phyloP scores from a whole-genome alignment of 1,140 invertebrate species.

The Penaeus chinensis region DNA sequence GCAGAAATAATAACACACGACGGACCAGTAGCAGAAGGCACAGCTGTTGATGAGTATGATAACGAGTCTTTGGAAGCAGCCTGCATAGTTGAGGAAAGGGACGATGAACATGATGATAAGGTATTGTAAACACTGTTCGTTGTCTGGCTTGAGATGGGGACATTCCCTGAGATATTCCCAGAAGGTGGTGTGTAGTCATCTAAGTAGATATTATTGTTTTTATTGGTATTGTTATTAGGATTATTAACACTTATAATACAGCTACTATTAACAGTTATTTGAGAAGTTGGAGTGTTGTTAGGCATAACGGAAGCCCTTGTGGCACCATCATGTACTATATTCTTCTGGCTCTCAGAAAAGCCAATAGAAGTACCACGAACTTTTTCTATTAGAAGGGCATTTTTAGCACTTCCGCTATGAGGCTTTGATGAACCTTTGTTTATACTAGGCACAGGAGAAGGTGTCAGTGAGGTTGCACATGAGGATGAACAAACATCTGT shows the following conservation, averaged over 20 bases:
- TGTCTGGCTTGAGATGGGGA: constrained; percentile 32
- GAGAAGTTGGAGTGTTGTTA: constrained; percentile 30
- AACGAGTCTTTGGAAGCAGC: constrained; percentile 47
- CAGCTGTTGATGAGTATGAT: constrained; percentile 43
- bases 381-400: constrained; percentile 53
- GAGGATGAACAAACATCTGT: constrained; percentile 31
- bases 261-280: constrained; percentile 50
- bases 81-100: neutral
- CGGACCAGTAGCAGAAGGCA: constrained; percentile 48
- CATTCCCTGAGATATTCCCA: constrained; percentile 41
- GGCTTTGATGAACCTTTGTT: constrained; percentile 25
- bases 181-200: constrained; percentile 48
- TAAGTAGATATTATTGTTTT: constrained; percentile 52
- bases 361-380: constrained; percentile 44
- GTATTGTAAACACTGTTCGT: constrained; percentile 42
- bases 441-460: constrained; percentile 46
- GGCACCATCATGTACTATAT: constrained; percentile 9
- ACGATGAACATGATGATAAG: constrained; percentile 16
- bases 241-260: constrained; percentile 55
- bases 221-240: constrained; percentile 47
- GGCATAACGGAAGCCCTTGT: constrained; percentile 35
- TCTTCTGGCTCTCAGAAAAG: constrained; percentile 42
- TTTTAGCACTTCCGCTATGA: constrained; percentile 52
- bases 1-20: constrained; percentile 42
- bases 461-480: constrained; percentile 18